Evolutionary conservation across 1,140 invertebrate species (phyloP).

Genomic region (Nephila pilipes): DNA sequence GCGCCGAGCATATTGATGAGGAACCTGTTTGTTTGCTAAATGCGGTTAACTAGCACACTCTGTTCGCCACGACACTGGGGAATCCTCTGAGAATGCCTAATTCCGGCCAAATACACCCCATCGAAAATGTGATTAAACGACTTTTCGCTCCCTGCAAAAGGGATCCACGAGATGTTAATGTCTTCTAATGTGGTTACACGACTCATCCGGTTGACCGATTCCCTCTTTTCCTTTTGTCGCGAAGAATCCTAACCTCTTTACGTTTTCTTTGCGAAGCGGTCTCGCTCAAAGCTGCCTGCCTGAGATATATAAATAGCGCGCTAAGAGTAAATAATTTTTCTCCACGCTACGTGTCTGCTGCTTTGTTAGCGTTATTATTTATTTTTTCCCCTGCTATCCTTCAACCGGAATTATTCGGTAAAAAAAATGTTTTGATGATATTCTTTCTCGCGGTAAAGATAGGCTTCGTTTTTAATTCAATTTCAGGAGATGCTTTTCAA

Average conservation of each 20-base stretch:
- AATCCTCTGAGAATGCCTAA: constrained; percentile 18
- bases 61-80: constrained; percentile 14
- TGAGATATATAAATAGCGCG: too few relatives aligned
- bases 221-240: neutral
- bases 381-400: neutral
- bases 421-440: neutral
- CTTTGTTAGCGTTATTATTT: neutral
- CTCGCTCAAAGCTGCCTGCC: neutral
- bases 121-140: constrained; percentile 65
- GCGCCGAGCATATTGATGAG: constrained; percentile 6
- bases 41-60: constrained; percentile 53
- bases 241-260: constrained; percentile 26
- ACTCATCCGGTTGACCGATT: constrained; percentile 16
- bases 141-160: constrained; percentile 13
- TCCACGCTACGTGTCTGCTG: neutral
- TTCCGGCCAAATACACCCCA: constrained; percentile 18
- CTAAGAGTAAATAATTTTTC: constrained; percentile 8
- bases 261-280: constrained; percentile 2
- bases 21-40: constrained; percentile 70
- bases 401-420: too few relatives aligned
- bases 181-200: constrained; percentile 51
- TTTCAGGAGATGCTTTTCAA: neutral
- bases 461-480: neutral
- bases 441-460: neutral
- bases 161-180: constrained; percentile 28